Evolutionary conservation across 1,140 invertebrate genomes (phyloP), one percentile per base, ranked within the genome.

Genomic region (Pseudomyrmex flavicornis): DNA sequence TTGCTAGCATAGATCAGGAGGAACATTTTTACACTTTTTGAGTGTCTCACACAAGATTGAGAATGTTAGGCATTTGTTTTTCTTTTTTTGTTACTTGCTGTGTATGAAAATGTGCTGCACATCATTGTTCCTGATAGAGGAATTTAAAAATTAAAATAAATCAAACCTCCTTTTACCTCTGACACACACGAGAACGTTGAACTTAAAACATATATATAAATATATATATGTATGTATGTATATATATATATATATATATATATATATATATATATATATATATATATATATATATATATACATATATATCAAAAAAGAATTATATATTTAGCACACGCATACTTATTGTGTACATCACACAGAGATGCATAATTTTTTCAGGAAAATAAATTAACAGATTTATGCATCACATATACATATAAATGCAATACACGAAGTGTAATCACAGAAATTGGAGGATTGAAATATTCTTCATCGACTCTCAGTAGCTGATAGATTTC

Each of bases 91-190:
- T 77, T 61, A 48, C 56, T 77, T 76, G 73, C 48, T 52, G 26
- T 82, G 72, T 83, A 82, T 66, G 73, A 68, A 83, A 83, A 80
- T 83, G 59, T 76, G 73, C 66, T 70, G 76, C 66, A 80, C 76
- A 80, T 80, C 76, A 80, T n/a, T 70, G 44, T 80, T 70, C 52
- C 12, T 8, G 48, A 80, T 80, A 59, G 66, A 68, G 63, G 17
- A 70, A 82, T 61, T 61, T 35, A 7, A 35, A 35, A 35, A 35
- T 0, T 5, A 35, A 35, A 35, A 35, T 35, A 12, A 52, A 84
- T 72, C 74, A 61, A 77, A 82, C 76, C 79, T 83, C 61, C 61
- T 83, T 85, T 80, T 77, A 80, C 50, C 76, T 80, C 58, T 80
- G 73, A 68, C 15, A 68, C 10, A 35, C 10, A 35, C 20, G 52